Evolutionary conservation across 2,888 invertebrate genomes (phyloP), one percentile per base, ranked within the genome.

Genomic region (Poecilus cupreus): DNA sequence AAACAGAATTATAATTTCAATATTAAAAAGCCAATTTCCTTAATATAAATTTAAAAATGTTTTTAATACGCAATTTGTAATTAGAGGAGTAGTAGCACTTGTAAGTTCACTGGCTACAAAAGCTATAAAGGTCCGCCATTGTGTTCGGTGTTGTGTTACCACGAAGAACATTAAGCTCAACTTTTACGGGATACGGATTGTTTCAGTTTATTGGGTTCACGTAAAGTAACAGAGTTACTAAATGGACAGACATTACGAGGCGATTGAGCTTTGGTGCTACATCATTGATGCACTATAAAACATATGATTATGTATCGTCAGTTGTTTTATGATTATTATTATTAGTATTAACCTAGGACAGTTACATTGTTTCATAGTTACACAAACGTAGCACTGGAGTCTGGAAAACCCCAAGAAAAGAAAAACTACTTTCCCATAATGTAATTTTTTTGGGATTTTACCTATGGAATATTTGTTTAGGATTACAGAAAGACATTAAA

Each of bases 111-210:
- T 26, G 6, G 24, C 24, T 13, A 64, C 64, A 64, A 64, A n/a
- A 64, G 37, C 37, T 20, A 11, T 64, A 64, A 64, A 64, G 16
- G 37, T 64, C 37, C 11, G 18, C 16, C 10, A 20, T 64, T 64
- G 64, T 64, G 5, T 64, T 37, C 16, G 16, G 1, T 32, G 32
- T 32, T 32, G 32, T 32, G 32, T 16, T 37, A 13, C 37, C 64
- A 64, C 64, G 16, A 37, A 13, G 18, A 37, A 37, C 37, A 64
- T 64, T 37, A 64, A 64, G 37, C 32, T 64, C 32, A 64, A 64
- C 18, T 64, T 64, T 37, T 37, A 64, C 37, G 24, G 26, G 57
- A 22, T 57, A 24, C 57, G 11, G 24, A 57, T 57, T 57, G 26
- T 26, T 57, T 57, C 57, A 11, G 57, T 57, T 57, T 57, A 57